These are phyloP conservation scores for Acanthaster planci DNA, from an alignment of 35 echinoderm and acorn worm species.

Conservation along the genomic window DNA sequence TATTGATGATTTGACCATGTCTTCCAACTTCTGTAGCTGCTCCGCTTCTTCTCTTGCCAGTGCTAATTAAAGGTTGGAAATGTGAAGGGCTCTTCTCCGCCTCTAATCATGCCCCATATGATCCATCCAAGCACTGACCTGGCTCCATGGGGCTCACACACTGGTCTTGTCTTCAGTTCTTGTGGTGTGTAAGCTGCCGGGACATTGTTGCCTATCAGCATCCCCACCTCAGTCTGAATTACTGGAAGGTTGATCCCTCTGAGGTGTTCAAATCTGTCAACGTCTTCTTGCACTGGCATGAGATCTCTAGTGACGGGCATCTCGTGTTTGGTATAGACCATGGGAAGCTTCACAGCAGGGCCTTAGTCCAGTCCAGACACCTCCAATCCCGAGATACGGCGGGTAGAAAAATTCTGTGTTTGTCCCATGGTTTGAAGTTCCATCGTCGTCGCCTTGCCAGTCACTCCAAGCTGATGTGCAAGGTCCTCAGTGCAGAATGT, in stretches of 20 bases:
- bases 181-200: conserved; percentile 36
- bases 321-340: conserved; percentile 22
- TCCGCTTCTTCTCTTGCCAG: conserved; percentile 6
- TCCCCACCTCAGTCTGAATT: conserved; percentile 35
- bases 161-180: conserved; percentile 10
- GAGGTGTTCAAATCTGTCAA: conserved; percentile 19
- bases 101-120: conserved; percentile 27
- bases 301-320: conserved; percentile 30
- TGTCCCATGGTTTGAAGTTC: conserved; percentile 44
- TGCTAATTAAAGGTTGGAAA: conserved; percentile 9
- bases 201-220: conserved; percentile 40
- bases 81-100: not conserved
- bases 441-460: conserved; percentile 31
- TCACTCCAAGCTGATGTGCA: conserved; percentile 5
- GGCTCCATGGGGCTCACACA: conserved; percentile 17
- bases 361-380: not conserved
- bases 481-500: conserved; percentile 36
- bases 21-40: not conserved
- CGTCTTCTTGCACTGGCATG: conserved; percentile 39
- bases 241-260: conserved; percentile 4
- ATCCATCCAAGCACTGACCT: conserved; percentile 31
- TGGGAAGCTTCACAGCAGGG: not conserved
- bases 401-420: not conserved
- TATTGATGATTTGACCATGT: not conserved
- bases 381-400: not conserved